Evolutionary conservation across 1,140 invertebrate genomes (phyloP), one percentile per base, ranked within the genome.

Genomic region (Mizuhopecten yessoensis): DNA sequence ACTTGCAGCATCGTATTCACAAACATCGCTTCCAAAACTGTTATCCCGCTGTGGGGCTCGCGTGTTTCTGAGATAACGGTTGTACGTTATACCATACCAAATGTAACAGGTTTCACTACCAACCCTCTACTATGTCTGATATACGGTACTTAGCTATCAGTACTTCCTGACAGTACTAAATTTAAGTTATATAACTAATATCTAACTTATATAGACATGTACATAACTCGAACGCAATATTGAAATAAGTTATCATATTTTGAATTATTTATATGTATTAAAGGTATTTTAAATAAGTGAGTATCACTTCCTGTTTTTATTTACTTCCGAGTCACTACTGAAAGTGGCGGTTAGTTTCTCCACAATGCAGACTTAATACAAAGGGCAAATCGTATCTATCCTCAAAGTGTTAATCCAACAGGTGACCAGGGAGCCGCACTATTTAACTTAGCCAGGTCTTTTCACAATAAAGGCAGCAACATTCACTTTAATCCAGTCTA

Each of bases 1-100:
- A 75, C 57, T 75, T 75, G n/a, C 57, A 75, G n/a, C 57, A 75
- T 75, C 57, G 57, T 5, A 75, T 75, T 29, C 57, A 75, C 57
- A 75, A 75, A 75, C 57, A 75, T 75, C 57, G 57, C n/a, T 75
- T 1, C 57, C 57, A 7, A 29, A 75, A n/a, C 20, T 57, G 17
- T 20, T 15, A 9, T 23, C 57, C 57, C 29, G 57, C 57, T 75
- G 57, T 75, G 57, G 15, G 23, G 11, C 57, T n/a, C 57, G 57
- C 23, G 57, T 75, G 57, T 0, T 75, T 29, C 20, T 3, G n/a
- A 75, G 57, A 75, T 75, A 75, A 75, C 57, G n/a, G 11, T 0
- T 75, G 23, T 29, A 29, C 11, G 57, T n/a, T n/a, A 75, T 29
- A 3, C 23, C 2, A n/a, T n/a, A n/a, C n/a, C n/a, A n/a, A n/a